Conservation (phyloP, 2,113 vertebrate genomes). For the Poeciliopsis turrubarensis region DNA sequence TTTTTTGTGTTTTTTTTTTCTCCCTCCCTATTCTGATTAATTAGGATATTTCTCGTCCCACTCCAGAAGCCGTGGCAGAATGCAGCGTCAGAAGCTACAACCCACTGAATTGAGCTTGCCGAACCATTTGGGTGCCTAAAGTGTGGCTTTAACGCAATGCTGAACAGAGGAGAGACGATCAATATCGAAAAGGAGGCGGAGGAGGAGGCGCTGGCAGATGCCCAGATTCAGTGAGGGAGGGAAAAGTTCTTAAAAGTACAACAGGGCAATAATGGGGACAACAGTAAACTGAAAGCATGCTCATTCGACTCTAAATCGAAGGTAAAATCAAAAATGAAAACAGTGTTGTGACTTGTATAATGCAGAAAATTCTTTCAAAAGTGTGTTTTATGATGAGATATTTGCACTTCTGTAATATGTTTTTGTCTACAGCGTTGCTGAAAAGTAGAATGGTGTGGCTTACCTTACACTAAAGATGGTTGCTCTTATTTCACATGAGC, state of each 20-base stretch:
- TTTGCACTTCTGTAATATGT: neutral
- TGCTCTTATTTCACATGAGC: neutral
- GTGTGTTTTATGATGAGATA: neutral
- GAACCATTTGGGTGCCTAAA: constrained; percentile 52
- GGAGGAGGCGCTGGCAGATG: constrained; percentile 1
- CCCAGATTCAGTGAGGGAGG: constrained; percentile 15
- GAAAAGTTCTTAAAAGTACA: constrained; percentile 31
- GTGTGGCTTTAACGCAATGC: constrained; percentile 48
- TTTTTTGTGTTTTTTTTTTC: neutral
- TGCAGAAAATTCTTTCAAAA: neutral
- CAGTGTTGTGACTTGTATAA: neutral
- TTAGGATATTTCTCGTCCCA: constrained; percentile 60
- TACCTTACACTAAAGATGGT: neutral
- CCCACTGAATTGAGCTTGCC: constrained; percentile 48
- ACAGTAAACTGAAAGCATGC: neutral
- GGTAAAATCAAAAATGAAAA: neutral
- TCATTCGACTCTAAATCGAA: neutral
- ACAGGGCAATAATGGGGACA: neutral
- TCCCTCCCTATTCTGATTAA: constrained; percentile 45
- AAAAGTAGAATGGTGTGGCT: neutral
- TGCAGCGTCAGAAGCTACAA: constrained; percentile 59
- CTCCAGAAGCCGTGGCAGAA: constrained; percentile 48
- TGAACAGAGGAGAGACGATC: constrained; percentile 53
- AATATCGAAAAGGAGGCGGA: constrained; percentile 26
- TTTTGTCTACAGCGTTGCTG: neutral